These are phyloP conservation scores for Xiphophorus birchmanni DNA, from an alignment of 2,797 vertebrate genomes.

Conservation along the genomic window DNA sequence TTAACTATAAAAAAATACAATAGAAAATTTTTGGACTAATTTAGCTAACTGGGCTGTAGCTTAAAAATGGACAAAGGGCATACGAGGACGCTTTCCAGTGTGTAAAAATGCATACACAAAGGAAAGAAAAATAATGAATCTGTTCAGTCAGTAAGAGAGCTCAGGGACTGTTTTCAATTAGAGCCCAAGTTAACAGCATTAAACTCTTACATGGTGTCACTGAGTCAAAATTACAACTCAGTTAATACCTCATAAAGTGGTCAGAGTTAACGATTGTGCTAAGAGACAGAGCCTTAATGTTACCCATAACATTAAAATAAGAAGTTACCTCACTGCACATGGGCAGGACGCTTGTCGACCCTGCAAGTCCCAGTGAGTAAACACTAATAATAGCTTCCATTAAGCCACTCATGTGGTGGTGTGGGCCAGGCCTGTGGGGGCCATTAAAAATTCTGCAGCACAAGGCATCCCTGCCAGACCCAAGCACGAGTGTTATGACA, in stretches of 20 bases:
- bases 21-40: not conserved
- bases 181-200: constrained; percentile 69
- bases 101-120: constrained; percentile 16
- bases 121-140: constrained; percentile 28
- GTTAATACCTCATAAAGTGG: constrained; percentile 83
- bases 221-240: constrained; percentile 80
- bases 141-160: constrained; percentile 32
- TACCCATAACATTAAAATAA: constrained; percentile 77
- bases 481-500: constrained; percentile 51
- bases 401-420: constrained; percentile 74
- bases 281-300: constrained; percentile 75
- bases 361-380: constrained; percentile 77
- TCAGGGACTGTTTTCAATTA: constrained; percentile 78
- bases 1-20: not conserved
- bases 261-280: constrained; percentile 79
- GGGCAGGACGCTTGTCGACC: constrained; percentile 66
- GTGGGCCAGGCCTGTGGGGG: constrained; percentile 69
- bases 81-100: not conserved
- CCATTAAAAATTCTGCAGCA: constrained; percentile 72
- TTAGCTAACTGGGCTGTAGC: not conserved
- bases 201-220: constrained; percentile 77
- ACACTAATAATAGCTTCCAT: constrained; percentile 82
- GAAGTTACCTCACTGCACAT: constrained; percentile 69
- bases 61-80: not conserved
- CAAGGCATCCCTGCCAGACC: constrained; percentile 60